Base-by-base conservation (phyloP, 2,888 invertebrate species). In the Lithosia quadra region DNA sequence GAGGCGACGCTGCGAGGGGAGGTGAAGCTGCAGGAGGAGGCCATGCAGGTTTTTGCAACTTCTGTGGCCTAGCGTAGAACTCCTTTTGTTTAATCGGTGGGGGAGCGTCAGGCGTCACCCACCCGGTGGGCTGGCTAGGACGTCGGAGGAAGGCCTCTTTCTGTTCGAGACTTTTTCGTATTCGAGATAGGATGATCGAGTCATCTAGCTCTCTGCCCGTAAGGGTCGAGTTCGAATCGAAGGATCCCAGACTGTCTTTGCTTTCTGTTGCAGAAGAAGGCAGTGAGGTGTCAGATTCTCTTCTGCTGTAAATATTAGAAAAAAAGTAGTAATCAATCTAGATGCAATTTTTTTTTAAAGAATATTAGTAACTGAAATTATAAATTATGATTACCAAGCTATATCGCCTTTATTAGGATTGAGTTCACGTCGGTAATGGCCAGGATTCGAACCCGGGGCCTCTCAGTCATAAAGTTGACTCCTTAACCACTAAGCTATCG, bases 101-200 rank as follows among this genome's bases (percentile, higher is more conserved):
- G 71, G 92, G 91, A 66, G 91, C 93, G 63, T 95, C 95, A 4
- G 95, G 95, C 43, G 93, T 92, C 77, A 93, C 95, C 95, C 95
- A 96, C 67, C 96, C 96, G 67, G 95, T 96, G 33, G 97, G 96
- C 83, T 96, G 96, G 88, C 95, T 96, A 83, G 97, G 97, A 78
- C 97, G 95, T 87, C 97, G 96, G 71, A 98, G 95, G 91, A 98
- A 98, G 84, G 98, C 98, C 89, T 98, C 98, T 90, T 98, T 98
- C 87, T 98, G 98, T 87, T 98, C 98, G 84, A 98, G 97, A 86
- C 97, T 98, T 89, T 97, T 97, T 79, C 97, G 96, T 88, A 98
- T 95, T 92, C 97, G 96, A 76, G 96, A 96, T 95, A 98, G 96
- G 83, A 96, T 96, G 61, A 96, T 95, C 69, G 97, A 97, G 90